A percentile compares a stretch with the other conserved stretches of the same genome.
Conservation (phyloP, 2,113 vertebrate species). For the Miniopterus natalensis region DNA sequence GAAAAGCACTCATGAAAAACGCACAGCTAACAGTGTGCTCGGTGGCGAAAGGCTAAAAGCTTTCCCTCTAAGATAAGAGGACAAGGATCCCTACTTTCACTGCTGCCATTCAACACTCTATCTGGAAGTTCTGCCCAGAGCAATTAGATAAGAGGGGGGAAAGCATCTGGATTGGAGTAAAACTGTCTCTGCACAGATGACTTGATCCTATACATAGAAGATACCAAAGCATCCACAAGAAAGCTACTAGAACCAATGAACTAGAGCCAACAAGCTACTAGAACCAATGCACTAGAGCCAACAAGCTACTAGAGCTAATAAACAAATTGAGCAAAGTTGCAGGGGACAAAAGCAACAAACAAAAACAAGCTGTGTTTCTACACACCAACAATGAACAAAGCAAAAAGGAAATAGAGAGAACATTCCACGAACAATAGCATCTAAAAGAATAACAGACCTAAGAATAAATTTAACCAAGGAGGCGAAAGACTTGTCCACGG, state of each 20-base stretch:
- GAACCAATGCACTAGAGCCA: too few relatives aligned
- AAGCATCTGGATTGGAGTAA: neutral
- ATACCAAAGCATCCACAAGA: neutral
- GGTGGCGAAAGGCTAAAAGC: neutral
- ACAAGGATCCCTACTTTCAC: neutral
- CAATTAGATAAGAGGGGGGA: neutral
- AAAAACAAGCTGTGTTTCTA: neutral
- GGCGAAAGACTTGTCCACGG: neutral
- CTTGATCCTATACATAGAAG: neutral
- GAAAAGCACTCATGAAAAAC: neutral
- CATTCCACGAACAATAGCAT: neutral
- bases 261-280: too few relatives aligned
- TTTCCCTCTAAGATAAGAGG: neutral
- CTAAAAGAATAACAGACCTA: neutral
- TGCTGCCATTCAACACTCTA: neutral
- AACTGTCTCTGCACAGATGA: neutral
- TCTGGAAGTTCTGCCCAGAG: neutral
- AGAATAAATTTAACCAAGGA: neutral
- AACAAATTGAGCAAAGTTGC: neutral
- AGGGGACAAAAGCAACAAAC: neutral
- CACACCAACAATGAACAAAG: neutral
- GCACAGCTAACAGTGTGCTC: neutral
- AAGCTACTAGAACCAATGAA: neutral
- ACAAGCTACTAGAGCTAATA: neutral
- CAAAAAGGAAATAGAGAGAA: conserved; percentile 8